Evolutionary conservation across 2,113 vertebrate species (phyloP).

Genomic region (Archocentrus centrarchus): DNA sequence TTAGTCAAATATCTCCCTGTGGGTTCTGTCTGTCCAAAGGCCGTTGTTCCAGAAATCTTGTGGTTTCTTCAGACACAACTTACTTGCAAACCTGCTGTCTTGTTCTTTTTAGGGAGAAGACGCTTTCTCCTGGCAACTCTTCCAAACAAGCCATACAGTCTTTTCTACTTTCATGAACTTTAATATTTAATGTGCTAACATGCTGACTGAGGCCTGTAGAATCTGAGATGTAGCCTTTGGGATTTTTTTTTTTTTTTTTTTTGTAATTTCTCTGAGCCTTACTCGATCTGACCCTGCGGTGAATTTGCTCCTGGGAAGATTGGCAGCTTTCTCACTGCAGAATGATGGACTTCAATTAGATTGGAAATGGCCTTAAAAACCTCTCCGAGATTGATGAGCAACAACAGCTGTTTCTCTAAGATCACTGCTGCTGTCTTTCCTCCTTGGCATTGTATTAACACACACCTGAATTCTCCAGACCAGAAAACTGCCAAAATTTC

Average conservation of each 20-base stretch:
- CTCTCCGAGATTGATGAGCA: background rate
- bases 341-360: background rate
- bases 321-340: background rate
- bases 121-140: background rate
- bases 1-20: background rate
- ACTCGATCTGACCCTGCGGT: fast-evolving
- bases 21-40: background rate
- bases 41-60: background rate
- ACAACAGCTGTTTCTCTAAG: background rate
- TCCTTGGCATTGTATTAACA: background rate
- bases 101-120: background rate
- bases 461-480: background rate
- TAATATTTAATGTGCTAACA: background rate
- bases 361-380: background rate
- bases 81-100: background rate
- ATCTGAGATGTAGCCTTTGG: no score
- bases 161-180: background rate
- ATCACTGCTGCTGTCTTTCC: background rate
- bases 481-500: background rate
- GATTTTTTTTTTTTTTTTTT: no score
- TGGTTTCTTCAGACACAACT: background rate
- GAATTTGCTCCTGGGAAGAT: background rate
- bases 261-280: background rate
- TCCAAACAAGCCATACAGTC: background rate
- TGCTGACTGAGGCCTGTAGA: background rate